Percentiles rank a stretch among this genome's conserved stretches.
Conservation (phyloP, 1,140 invertebrate genomes). For the Chironomus striatipennis region DNA sequence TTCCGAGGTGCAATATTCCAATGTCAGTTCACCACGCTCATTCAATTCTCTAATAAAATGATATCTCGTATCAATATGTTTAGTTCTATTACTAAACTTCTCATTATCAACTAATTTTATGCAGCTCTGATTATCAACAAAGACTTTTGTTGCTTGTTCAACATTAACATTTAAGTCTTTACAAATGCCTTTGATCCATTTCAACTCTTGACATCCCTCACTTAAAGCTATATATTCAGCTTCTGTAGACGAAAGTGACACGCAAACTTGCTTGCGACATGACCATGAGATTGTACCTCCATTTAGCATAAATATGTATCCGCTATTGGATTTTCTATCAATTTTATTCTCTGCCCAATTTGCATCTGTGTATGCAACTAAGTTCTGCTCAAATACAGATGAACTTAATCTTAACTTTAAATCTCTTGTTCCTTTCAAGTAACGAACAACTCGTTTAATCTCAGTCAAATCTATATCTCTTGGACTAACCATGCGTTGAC, state of each 20-base stretch:
- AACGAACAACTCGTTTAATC: too few species aligned
- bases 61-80: conserved; percentile 27
- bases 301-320: conserved; percentile 34
- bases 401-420: conserved; percentile 31
- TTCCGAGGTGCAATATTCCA: conserved; percentile 18
- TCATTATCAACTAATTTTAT: conserved; percentile 25
- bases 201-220: conserved; percentile 31
- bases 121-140: conserved; percentile 25
- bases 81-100: conserved; percentile 17
- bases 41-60: conserved; percentile 25
- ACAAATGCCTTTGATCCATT: conserved; percentile 30
- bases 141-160: neutral
- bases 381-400: conserved; percentile 26
- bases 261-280: conserved; percentile 34
- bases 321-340: conserved; percentile 34
- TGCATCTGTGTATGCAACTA: conserved; percentile 37
- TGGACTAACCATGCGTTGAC: conserved; percentile 32
- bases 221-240: conserved; percentile 38
- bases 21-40: neutral
- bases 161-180: conserved; percentile 27
- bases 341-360: conserved; percentile 35
- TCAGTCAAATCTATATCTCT: conserved; percentile 29
- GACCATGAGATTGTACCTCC: conserved; percentile 33
- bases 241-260: conserved; percentile 38
- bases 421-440: too few species aligned